Conservation (phyloP, 1,140 invertebrate genomes). For the Proctacanthus coquilletti region DNA sequence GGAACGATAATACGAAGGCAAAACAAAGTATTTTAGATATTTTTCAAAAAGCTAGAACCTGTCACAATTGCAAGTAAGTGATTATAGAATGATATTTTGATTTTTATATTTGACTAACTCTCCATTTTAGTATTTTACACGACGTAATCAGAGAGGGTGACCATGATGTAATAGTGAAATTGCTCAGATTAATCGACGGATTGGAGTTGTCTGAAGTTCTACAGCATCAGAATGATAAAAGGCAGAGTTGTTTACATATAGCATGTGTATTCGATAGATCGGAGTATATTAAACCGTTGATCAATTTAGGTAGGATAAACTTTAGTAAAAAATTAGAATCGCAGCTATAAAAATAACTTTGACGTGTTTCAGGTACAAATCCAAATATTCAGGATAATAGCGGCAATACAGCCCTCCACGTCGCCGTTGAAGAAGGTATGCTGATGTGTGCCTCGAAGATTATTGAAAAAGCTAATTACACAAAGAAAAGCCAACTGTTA, state of each 20-base stretch:
- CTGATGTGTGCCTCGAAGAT: conserved; percentile 14
- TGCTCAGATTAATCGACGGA: conserved; percentile 14
- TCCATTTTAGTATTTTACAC: not conserved
- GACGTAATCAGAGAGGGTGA: not conserved
- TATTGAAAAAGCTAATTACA: conserved; percentile 4
- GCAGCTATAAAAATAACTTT: not conserved
- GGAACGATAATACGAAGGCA: no score
- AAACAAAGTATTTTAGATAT: not conserved
- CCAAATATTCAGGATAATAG: conserved; percentile 32
- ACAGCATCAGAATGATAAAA: conserved; percentile 15
- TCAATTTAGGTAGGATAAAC: conserved; percentile 27
- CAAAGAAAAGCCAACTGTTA: conserved; percentile 7
- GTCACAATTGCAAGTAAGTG: not conserved
- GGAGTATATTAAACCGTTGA: conserved; percentile 20
- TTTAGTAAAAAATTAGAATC: not conserved
- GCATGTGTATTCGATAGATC: conserved; percentile 32
- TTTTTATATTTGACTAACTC: not conserved
- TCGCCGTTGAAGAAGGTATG: conserved; percentile 31
- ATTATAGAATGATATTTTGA: not conserved
- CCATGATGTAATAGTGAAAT: conserved; percentile 8
- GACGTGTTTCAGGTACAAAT: conserved; percentile 29
- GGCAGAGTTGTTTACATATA: conserved; percentile 34
- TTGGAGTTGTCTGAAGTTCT: conserved; percentile 20
- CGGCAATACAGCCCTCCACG: conserved; percentile 35
- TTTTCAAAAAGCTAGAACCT: not conserved